These are phyloP conservation scores for Megalurothrips usitatus DNA, from an alignment of 2,888 invertebrate genomes.

Conservation along the genomic window DNA sequence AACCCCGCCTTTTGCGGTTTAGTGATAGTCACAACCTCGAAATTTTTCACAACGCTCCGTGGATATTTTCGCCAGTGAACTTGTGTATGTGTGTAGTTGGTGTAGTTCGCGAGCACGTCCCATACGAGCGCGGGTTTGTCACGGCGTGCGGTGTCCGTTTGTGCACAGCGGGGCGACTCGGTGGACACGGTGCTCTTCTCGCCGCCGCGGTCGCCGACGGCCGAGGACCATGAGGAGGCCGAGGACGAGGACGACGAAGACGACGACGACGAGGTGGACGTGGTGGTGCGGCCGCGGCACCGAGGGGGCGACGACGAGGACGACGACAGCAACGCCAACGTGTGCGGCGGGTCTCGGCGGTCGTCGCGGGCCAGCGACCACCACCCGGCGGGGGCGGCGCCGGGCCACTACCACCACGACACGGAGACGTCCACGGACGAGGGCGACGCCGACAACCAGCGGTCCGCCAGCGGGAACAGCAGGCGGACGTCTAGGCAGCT, in stretches of 20 bases:
- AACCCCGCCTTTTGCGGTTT: too few species aligned
- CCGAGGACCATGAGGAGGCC: slow-evolving; percentile 28
- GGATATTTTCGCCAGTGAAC: too few species aligned
- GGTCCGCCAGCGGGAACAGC: slow-evolving; percentile 50
- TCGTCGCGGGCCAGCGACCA: background rate
- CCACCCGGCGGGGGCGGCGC: background rate
- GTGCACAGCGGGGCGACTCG: slow-evolving; percentile 59
- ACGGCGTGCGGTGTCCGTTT: background rate
- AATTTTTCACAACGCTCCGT: too few species aligned
- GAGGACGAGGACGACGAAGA: slow-evolving; percentile 12
- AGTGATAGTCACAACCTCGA: too few species aligned
- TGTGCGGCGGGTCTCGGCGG: background rate
- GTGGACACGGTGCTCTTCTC: slow-evolving; percentile 62
- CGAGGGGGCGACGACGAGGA: background rate
- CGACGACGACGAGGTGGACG: background rate
- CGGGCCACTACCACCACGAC: slow-evolving; percentile 36
- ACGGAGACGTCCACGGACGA: slow-evolving; percentile 45
- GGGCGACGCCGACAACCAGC: slow-evolving; percentile 48
- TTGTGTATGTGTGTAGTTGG: too few species aligned
- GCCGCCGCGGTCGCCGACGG: slow-evolving; percentile 49
- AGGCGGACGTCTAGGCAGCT: slow-evolving; percentile 46
- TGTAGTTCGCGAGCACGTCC: too few species aligned
- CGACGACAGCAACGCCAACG: slow-evolving; percentile 18
- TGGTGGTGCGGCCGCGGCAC: background rate
- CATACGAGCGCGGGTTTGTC: background rate